These are phyloP conservation scores for Oxyruncus cristatus DNA, from an alignment of 2,113 vertebrate genomes.

Conservation along the genomic window DNA sequence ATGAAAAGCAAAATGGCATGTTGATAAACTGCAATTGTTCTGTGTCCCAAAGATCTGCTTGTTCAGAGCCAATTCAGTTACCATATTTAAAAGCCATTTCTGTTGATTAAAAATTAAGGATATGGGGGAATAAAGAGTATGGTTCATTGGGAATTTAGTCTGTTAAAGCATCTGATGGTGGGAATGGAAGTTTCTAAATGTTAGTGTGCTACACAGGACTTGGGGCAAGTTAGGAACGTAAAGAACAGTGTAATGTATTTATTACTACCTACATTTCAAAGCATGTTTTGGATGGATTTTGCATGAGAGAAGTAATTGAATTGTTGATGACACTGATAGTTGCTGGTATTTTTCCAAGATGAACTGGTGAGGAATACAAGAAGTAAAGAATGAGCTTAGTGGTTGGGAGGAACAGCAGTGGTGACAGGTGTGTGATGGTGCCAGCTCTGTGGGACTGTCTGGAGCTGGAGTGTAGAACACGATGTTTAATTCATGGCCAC, in stretches of 20 bases:
- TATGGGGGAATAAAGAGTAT: not conserved
- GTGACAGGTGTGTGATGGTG: not conserved
- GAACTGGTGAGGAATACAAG: not conserved
- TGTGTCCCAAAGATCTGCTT: not conserved
- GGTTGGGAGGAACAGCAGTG: not conserved
- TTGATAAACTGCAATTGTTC: not conserved
- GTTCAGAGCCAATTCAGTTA: not conserved
- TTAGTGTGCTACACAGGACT: not conserved
- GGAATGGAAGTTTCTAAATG: not conserved
- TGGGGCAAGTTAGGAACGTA: rapidly evolving
- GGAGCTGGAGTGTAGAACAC: not conserved
- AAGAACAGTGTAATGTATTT: not conserved
- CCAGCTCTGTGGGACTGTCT: not conserved
- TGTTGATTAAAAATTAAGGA: not conserved
- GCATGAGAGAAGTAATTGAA: not conserved
- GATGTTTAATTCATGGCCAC: not conserved
- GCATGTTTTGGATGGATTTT: not conserved
- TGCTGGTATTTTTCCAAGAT: not conserved
- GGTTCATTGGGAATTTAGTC: not conserved
- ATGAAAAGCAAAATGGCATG: not conserved
- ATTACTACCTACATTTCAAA: rapidly evolving
- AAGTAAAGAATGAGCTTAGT: not conserved
- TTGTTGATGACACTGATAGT: not conserved
- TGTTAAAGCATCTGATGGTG: not conserved
- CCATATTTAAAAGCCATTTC: not conserved